Evolutionary conservation across 2,888 invertebrate species (phyloP), one percentile per base, ranked within the genome.

Genomic region (Platycheirus albimanus): DNA sequence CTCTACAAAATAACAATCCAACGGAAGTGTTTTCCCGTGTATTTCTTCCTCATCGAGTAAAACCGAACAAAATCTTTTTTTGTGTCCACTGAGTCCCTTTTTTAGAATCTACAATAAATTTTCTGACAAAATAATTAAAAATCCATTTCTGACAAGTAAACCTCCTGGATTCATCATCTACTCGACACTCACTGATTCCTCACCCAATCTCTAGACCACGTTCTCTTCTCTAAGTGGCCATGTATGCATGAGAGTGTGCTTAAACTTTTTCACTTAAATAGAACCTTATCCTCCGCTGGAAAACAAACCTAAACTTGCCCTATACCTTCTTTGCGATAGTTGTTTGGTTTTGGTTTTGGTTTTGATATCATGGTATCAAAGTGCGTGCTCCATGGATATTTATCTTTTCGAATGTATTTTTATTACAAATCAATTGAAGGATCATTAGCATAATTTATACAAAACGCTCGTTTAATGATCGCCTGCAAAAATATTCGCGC

Each of bases 391-490:
- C 81, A 86, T 75, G 89, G 88, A 88, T 90, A 90, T 90, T 90
- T 90, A 90, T 90, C 90, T 90, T 90, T 86, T 85, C 87, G 88
- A 87, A 88, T 88, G 88, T 88, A 90, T 89, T 90, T 90, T 90
- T 90, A 90, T 90, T 90, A 90, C 90, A 90, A 90, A 90, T 90
- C 90, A 90, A 90, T 90, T 90, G 90, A 89, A 90, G 89, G 88
- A 88, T 90, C 90, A 90, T 90, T 90, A 90, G 90, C 90, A 90
- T 90, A 90, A 90, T 90, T 90, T 90, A 90, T 90, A 90, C 90
- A 90, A 90, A 90, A 90, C 89, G 90, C 87, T 89, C 88, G 87
- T 88, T 90, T 90, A 90, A 90, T 90, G 90, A 90, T 89, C 88
- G 87, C 87, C 86, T 86, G 87, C 85, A 84, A 85, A 77, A 85